These are phyloP conservation scores for Catostylus mosaicus DNA, from an alignment of 30 jellyfish, hydroid and myxozoan genomes.

Conservation along the genomic window DNA sequence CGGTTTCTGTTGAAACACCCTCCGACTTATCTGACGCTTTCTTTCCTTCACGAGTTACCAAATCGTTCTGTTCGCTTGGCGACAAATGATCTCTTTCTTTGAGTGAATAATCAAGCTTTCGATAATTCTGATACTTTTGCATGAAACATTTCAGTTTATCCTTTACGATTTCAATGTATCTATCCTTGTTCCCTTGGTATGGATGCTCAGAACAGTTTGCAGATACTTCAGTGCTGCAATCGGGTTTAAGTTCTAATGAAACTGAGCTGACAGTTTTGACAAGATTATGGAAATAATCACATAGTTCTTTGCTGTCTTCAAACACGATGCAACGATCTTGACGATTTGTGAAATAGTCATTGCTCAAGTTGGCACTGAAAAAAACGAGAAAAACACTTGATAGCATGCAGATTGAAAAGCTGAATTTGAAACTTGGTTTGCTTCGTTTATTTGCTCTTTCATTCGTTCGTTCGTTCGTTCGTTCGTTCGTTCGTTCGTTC, in stretches of 20 bases:
- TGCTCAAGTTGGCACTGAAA: slow-evolving; percentile 92
- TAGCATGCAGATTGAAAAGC: too few relatives aligned
- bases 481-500: too few relatives aligned
- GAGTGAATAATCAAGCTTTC: not conserved
- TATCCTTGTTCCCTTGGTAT: slow-evolving; percentile 55
- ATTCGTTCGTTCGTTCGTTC: too few relatives aligned
- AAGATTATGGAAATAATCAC: slow-evolving; percentile 90
- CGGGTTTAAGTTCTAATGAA: slow-evolving; percentile 61
- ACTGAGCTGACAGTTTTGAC: slow-evolving; percentile 82
- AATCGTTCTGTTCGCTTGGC: not conserved
- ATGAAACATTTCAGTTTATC: slow-evolving; percentile 54
- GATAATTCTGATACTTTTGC: slow-evolving; percentile 10
- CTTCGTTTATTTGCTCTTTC: too few relatives aligned
- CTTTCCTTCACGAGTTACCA: not conserved
- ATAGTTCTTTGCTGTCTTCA: slow-evolving; percentile 73
- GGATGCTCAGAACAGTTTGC: slow-evolving; percentile 77
- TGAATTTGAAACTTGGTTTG: too few relatives aligned
- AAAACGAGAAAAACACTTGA: slow-evolving; percentile 12
- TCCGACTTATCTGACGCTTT: not conserved
- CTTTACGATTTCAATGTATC: slow-evolving; percentile 54
- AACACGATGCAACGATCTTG: slow-evolving; percentile 94
- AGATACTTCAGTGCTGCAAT: slow-evolving; percentile 42
- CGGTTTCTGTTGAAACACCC: not conserved
- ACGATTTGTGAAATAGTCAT: slow-evolving; percentile 94
- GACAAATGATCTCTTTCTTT: not conserved